A percentile compares a stretch with the other conserved stretches of the same genome.
Conservation (phyloP, 2,113 vertebrate species). For the Myotis lucifugus region DNA sequence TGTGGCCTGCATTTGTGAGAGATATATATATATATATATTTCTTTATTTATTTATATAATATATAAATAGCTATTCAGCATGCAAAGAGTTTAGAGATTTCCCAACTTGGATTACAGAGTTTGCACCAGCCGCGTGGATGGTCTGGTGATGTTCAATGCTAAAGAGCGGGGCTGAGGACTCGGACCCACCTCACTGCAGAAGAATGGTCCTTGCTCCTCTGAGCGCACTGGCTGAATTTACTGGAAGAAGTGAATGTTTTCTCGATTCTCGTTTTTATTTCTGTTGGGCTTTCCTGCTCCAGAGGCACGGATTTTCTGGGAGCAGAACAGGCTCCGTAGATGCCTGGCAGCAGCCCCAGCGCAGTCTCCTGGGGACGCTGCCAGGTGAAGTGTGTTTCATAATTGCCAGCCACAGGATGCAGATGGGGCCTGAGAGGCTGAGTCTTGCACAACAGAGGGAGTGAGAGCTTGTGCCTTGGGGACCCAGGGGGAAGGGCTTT, state of each 20-base stretch:
- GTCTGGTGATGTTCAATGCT: constrained; percentile 38
- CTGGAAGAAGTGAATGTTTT: not conserved
- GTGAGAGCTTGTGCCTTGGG: not conserved
- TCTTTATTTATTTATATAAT: constrained; percentile 82
- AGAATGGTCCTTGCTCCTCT: not conserved
- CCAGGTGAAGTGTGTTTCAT: not conserved
- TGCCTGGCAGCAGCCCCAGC: not conserved
- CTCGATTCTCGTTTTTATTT: constrained; percentile 23
- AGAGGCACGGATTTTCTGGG: not conserved
- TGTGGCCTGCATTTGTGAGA: constrained; percentile 90
- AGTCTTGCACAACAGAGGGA: not conserved
- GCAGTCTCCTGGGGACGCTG: not conserved
- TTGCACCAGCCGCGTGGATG: constrained; percentile 50
- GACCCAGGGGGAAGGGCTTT: not conserved
- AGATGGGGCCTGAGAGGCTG: not conserved
- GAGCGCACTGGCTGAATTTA: constrained; percentile 39
- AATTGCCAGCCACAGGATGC: not conserved
- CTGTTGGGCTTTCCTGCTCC: not conserved
- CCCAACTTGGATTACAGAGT: constrained; percentile 75
- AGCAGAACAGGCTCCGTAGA: not conserved
- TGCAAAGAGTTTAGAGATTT: constrained; percentile 88
- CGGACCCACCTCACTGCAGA: not conserved
- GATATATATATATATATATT: constrained; percentile 81
- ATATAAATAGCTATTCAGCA: constrained; percentile 91
- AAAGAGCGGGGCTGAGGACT: not conserved